Evolutionary conservation across 2,888 invertebrate species (phyloP), one percentile per base, ranked within the genome.

Genomic region (Autographa pulchrina): DNA sequence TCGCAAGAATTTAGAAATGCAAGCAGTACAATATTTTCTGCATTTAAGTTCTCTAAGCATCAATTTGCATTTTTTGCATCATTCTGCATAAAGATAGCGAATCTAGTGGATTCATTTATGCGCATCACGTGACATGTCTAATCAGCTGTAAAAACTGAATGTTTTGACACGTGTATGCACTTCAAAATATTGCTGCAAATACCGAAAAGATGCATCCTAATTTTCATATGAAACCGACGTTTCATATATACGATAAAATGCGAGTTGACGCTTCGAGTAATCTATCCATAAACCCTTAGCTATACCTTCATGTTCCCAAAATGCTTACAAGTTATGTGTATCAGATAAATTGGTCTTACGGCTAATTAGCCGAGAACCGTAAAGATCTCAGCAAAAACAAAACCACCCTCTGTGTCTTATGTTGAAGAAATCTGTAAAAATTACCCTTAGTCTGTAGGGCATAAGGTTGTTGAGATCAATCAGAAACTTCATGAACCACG

Each of bases 361-460:
- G 60, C 75, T 78, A 66, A 59, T 63, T 61, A 62, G 41, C 54
- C 54, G 20, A 63, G 52, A 68, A 63, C 52, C 61, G 60, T 20
- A 38, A 61, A 60, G 54, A 62, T 62, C 58, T 93, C 85, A 96
- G 82, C 96, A 96, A 85, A 92, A 96, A 87, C 93, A 94, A 86
- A 96, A 96, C 96, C 96, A 96, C 35, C 93, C 94, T 62, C 96
- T 90, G 70, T 95, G 93, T 54, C 91, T 88, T 56, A 92, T 93
- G 79, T 93, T 96, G 75, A 95, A 95, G 85, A 96, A 96, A 78
- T 96, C 96, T 0, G 89, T 89, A 67, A 95, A 92, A 81, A 96
- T 93, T 65, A 94, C 90, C 81, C 93, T 90, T 92, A 96, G 91
- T 78, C 92, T 91, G 83, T 94, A 92, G 0, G 96, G 96, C 90